A percentile compares a stretch with the other conserved stretches of the same genome.
Conservation (phyloP, 2,113 vertebrate species). For the Albula glossodonta region DNA sequence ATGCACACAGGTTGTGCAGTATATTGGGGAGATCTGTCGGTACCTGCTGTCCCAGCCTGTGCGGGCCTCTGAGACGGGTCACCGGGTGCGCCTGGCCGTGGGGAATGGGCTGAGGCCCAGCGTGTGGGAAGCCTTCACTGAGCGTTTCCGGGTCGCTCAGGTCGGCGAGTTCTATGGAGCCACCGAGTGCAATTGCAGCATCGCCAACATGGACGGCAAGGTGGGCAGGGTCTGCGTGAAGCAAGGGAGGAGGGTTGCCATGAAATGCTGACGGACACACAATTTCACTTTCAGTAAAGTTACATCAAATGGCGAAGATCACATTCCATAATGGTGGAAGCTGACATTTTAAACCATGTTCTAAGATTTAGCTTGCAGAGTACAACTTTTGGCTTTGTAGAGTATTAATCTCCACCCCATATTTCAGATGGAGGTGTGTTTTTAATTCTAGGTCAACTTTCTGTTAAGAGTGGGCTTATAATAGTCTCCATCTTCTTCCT, state of each 20-base stretch:
- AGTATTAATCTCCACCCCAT: too few species aligned
- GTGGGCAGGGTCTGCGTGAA: conserved; percentile 44
- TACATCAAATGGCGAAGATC: background rate
- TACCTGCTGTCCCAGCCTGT: conserved; percentile 81
- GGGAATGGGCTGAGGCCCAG: conserved; percentile 82
- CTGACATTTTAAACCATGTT: too few species aligned
- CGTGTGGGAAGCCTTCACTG: conserved; percentile 84
- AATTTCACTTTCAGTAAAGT: background rate
- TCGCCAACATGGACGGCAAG: conserved; percentile 88
- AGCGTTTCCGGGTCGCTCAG: conserved; percentile 74
- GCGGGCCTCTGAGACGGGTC: conserved; percentile 63
- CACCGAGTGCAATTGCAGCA: conserved; percentile 91
- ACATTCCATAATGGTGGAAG: too few species aligned
- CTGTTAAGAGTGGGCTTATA: background rate
- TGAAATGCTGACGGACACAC: too few species aligned
- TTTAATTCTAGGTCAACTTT: too few species aligned
- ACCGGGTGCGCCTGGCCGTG: conserved; percentile 78
- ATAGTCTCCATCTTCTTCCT: background rate
- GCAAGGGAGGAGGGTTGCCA: too few species aligned
- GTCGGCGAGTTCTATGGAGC: conserved; percentile 90
- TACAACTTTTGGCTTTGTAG: too few species aligned
- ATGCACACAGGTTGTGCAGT: conserved; percentile 79
- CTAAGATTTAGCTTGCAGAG: too few species aligned
- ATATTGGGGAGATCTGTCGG: conserved; percentile 90
- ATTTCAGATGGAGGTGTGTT: too few species aligned